Evolutionary conservation across 2,113 vertebrate genomes (phyloP).

Genomic region (Oncorhynchus masou): DNA sequence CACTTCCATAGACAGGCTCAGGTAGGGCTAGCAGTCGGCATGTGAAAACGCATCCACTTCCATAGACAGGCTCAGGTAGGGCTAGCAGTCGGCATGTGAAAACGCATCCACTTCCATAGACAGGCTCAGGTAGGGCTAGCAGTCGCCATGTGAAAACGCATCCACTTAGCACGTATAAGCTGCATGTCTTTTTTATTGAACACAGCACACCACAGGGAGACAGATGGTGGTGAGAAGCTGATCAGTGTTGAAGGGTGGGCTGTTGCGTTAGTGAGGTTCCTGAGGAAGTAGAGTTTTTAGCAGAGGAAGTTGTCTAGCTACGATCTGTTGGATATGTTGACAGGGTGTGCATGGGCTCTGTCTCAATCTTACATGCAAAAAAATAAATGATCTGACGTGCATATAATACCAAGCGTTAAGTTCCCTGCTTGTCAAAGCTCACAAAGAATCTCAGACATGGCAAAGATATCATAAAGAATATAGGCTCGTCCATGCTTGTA

Average conservation of each 20-base stretch:
- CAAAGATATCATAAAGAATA: too few species aligned
- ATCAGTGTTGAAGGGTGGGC: constrained; percentile 18
- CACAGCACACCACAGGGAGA: background rate
- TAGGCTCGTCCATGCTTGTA: too few species aligned
- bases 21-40: background rate
- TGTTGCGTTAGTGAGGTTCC: constrained; percentile 49
- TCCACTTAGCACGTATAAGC: background rate
- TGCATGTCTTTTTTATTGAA: background rate
- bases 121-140: too few species aligned
- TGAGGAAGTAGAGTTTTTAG: constrained; percentile 63
- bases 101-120: background rate
- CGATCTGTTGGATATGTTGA: constrained; percentile 11
- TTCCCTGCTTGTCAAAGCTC: too few species aligned
- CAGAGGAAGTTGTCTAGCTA: constrained; percentile 58
- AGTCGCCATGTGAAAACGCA: background rate
- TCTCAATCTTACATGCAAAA: background rate
- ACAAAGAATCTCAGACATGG: too few species aligned
- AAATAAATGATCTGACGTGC: background rate
- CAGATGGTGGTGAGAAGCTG: background rate
- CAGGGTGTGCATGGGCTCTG: background rate
- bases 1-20: background rate
- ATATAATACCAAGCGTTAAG: too few species aligned
- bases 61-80: background rate
- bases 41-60: background rate
- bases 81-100: background rate